Evolutionary conservation across 1,140 invertebrate species (phyloP).

Genomic region (Asobara japonica): DNA sequence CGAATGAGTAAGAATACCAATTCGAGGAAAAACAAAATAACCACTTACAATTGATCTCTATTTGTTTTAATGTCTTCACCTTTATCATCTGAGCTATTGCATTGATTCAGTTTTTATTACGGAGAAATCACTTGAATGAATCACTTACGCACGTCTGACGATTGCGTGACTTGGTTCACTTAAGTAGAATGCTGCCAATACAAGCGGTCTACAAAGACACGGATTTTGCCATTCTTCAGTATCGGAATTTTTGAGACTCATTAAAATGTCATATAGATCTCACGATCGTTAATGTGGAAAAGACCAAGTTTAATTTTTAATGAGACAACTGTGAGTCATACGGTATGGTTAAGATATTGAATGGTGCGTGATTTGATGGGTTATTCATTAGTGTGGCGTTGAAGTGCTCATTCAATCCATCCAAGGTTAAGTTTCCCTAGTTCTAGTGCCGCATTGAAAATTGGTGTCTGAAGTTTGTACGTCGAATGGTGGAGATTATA

Average conservation of each 20-base stretch:
- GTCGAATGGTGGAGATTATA: no score
- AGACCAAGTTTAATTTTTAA: not conserved
- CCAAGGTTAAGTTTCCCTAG: no score
- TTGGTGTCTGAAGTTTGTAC: no score
- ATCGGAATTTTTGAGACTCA: not conserved
- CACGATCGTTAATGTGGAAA: not conserved
- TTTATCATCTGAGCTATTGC: no score
- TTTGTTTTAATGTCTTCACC: not conserved
- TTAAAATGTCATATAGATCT: not conserved
- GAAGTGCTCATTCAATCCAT: no score
- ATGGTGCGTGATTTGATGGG: not conserved
- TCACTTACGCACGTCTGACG: conserved; percentile 19
- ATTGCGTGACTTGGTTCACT: conserved; percentile 32
- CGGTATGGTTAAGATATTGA: not conserved
- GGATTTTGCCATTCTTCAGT: not conserved
- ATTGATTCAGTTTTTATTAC: no score
- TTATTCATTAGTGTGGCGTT: not conserved
- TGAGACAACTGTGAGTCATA: not conserved
- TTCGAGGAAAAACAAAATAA: not conserved
- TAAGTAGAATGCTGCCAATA: conserved; percentile 1
- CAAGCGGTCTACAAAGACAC: not conserved
- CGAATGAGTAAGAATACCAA: not conserved
- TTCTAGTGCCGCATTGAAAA: no score
- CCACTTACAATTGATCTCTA: not conserved
- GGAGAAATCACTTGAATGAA: not conserved